Evolutionary conservation across 2,113 vertebrate genomes (phyloP), one percentile per base, ranked within the genome.

Genomic region (Rattus rattus): DNA sequence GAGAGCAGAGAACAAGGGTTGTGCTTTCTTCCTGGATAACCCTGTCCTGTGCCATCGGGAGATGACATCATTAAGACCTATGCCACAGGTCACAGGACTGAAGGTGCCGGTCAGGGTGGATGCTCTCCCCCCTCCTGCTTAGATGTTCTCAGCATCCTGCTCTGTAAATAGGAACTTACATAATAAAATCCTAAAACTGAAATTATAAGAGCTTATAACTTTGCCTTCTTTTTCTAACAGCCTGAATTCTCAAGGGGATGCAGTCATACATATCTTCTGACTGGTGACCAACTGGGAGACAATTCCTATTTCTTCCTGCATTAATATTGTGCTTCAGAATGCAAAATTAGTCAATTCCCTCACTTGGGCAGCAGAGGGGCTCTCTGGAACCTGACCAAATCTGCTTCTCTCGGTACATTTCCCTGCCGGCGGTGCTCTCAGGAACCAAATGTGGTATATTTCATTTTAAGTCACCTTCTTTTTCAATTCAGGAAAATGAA

Each of bases 391-490:
- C 97, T 28, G 93, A 97, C 98, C 97, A 97, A 93, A 97, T 98
- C 98, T 97, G 90, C 94, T 79, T 93, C 95, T 97, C 97, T 93
- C 91, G 96, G 96, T 97, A 97, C 96, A 97, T 98, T 97, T 97
- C 97, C 98, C 96, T 90, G 94, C 98, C 96, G 89, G 94, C 0
- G 0, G 97, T 91, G 96, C 96, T 98, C 47, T 0, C 98, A 98
- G 98, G 98, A 98, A 98, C 98, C 94, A 5, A 99, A 98, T 98
- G 97, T 84, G 97, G 98, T 98, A 98, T 98, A 98, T 98, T 99
- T 98, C 98, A 98, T 99, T 98, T 98, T 98, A 98, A 98, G 98
- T 98, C 97, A 54, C 73, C 92, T 96, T 97, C 97, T 96, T 98
- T 96, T 96, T 80, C 97, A 97, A 98, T 98, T 96, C 98, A 97